These are phyloP conservation scores for Anniella stebbinsi DNA, from an alignment of 2,797 vertebrate species.

Conservation along the genomic window DNA sequence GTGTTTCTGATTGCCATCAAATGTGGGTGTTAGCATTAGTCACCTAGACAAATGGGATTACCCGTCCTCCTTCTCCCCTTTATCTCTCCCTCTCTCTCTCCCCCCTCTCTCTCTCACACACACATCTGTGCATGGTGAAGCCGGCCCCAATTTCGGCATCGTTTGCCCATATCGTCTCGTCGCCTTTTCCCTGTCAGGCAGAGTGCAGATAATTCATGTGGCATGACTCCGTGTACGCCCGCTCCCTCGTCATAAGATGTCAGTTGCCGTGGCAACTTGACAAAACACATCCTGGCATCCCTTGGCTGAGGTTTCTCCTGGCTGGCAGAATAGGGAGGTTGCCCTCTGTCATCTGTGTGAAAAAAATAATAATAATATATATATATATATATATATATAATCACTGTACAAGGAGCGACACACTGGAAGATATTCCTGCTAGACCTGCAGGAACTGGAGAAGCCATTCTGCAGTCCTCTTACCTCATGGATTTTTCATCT, in stretches of 20 bases:
- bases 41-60: background rate
- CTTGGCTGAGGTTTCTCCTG: slow-evolving; percentile 68
- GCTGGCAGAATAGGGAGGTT: slow-evolving; percentile 66
- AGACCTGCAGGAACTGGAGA: background rate
- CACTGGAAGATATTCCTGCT: background rate
- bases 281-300: slow-evolving; percentile 76
- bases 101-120: background rate
- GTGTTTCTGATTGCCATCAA: background rate
- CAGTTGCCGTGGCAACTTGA: slow-evolving; percentile 74
- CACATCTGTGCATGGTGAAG: background rate
- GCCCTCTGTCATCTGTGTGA: slow-evolving; percentile 56
- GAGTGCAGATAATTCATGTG: slow-evolving; percentile 74
- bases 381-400: background rate
- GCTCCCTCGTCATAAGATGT: slow-evolving; percentile 67
- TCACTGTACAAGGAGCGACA: slow-evolving; percentile 41
- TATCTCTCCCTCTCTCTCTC: background rate
- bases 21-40: background rate
- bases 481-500: slow-evolving; percentile 54
- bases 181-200: slow-evolving; percentile 62
- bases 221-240: slow-evolving; percentile 68
- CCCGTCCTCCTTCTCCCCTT: background rate
- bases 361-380: slow-evolving; percentile 46
- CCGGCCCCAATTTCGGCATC: fast-evolving
- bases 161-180: slow-evolving; percentile 16
- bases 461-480: background rate